A percentile compares a stretch with the other conserved stretches of the same genome.
Conservation (phyloP, 1,140 invertebrate species). For the Agrilus planipennis region DNA sequence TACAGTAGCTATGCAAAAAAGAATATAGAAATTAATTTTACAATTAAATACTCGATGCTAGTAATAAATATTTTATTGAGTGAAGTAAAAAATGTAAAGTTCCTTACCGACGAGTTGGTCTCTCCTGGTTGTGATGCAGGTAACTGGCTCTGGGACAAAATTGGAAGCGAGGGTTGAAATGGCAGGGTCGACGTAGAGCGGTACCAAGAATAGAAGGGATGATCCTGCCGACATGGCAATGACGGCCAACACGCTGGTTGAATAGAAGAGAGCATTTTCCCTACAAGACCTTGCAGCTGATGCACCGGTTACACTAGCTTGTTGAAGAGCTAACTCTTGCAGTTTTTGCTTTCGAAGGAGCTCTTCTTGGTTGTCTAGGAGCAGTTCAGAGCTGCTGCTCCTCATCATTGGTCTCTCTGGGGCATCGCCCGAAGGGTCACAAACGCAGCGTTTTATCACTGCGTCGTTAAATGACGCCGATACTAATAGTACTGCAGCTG, state of each 20-base stretch:
- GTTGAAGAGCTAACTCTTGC: slow-evolving; percentile 43
- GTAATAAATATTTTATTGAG: too few relatives aligned
- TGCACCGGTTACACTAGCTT: slow-evolving; percentile 38
- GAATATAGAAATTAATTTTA: too few relatives aligned
- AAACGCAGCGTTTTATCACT: too few relatives aligned
- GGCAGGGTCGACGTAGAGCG: slow-evolving; percentile 82
- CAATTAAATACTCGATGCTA: too few relatives aligned
- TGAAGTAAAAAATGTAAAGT: too few relatives aligned
- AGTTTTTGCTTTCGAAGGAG: slow-evolving; percentile 58
- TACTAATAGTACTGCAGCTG: too few relatives aligned
- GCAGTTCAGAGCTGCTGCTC: slow-evolving; percentile 72
- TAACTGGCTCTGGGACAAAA: slow-evolving; percentile 64
- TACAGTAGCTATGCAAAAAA: too few relatives aligned
- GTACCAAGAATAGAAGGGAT: slow-evolving; percentile 73
- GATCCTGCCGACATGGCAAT: slow-evolving; percentile 69
- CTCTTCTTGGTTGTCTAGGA: slow-evolving; percentile 62
- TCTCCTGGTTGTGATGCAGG: slow-evolving; percentile 62
- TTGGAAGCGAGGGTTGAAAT: slow-evolving; percentile 75
- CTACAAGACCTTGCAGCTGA: slow-evolving; percentile 55
- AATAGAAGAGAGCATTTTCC: slow-evolving; percentile 64
- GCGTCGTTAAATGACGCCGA: too few relatives aligned
- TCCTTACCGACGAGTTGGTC: slow-evolving; percentile 57
- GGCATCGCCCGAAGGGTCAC: slow-evolving; percentile 11
- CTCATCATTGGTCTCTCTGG: slow-evolving; percentile 42
- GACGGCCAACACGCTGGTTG: slow-evolving; percentile 63